Base-by-base conservation (phyloP, 2,888 invertebrate genomes). In the Pyrocoelia pectoralis region DNA sequence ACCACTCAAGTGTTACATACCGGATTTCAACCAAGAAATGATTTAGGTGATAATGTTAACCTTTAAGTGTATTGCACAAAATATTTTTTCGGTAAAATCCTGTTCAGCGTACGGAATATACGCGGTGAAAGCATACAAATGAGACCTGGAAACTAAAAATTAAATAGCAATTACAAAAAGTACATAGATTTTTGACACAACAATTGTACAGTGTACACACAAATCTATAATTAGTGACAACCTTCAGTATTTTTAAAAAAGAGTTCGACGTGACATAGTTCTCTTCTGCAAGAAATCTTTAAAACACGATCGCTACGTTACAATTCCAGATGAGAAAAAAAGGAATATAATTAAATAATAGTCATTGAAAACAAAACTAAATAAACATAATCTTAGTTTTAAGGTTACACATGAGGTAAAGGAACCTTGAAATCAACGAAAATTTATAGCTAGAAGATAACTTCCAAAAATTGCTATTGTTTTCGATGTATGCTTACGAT, bases 211-310 rank as follows among this genome's bases (percentile, higher is more conserved):
- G 24, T 24, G 3, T 24, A 24, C 24, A 24, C 6, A 24, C 24
- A 24, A 33, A 33, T 33, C 33, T 53, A 41, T 53, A 53, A 53
- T 53, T 53, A 53, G 13, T 9, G 17, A 18, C 19, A 40, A 40
- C 53, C 41, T 53, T 53, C 46, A 18, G 13, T 8, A 12, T 19
- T 53, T 18, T 41, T 40, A 38, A 4, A 33, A 9, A 52, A 52
- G 12, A 52, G 40, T 41, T 38, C 12, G 13, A 53, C 41, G 40
- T 53, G 40, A 53, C 19, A 18, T 41, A 53, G 41, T 52, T 38
- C 41, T 53, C 53, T 53, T 40, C 40, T 40, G 38, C 53, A 53
- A 53, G 17, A 33, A 17, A 33, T 14, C 33, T 52, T 38, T 38
- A 10, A 33, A 9, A 10, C 53, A 53, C 53, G 53, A 41, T 53